Conservation (phyloP, 2,888 invertebrate genomes). For the Eumacrocentrus americanus region DNA sequence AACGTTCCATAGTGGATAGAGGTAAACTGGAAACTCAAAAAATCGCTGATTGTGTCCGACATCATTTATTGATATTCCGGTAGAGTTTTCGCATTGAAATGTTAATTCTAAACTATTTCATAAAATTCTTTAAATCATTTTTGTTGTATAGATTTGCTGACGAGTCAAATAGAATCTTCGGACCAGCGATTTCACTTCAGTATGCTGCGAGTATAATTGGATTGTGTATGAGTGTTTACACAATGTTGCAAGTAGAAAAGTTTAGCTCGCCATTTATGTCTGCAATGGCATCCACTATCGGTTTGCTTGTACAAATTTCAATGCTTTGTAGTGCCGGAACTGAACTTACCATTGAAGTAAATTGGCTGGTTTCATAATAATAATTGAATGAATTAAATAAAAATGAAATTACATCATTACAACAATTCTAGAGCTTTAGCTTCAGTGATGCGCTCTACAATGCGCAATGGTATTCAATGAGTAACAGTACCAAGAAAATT, state of each 20-base stretch:
- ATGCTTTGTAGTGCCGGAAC: constrained; percentile 8
- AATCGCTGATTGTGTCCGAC: constrained; percentile 21
- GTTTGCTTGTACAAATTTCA: constrained; percentile 1
- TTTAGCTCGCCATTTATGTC: neutral
- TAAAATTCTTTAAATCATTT: neutral
- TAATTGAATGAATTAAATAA: neutral
- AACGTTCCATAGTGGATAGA: neutral
- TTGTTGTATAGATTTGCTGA: constrained; percentile 4
- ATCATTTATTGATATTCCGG: constrained; percentile 29
- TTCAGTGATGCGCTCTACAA: constrained; percentile 25
- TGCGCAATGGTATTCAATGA: constrained; percentile 27
- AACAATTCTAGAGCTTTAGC: constrained; percentile 22
- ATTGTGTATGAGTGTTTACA: constrained; percentile 12
- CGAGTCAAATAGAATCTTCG: constrained; percentile 5
- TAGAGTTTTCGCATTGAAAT: neutral
- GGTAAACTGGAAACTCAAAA: neutral
- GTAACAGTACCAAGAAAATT: neutral
- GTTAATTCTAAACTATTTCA: neutral
- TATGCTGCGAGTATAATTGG: neutral
- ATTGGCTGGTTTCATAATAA: neutral
- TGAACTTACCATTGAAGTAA: constrained; percentile 13
- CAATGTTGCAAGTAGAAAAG: neutral
- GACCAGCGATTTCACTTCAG: neutral
- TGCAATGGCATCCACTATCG: neutral
- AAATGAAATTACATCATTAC: neutral